Evolutionary conservation across 2,888 invertebrate species (phyloP), one percentile per base, ranked within the genome.

Genomic region (Drosophila parthenogenetica): DNA sequence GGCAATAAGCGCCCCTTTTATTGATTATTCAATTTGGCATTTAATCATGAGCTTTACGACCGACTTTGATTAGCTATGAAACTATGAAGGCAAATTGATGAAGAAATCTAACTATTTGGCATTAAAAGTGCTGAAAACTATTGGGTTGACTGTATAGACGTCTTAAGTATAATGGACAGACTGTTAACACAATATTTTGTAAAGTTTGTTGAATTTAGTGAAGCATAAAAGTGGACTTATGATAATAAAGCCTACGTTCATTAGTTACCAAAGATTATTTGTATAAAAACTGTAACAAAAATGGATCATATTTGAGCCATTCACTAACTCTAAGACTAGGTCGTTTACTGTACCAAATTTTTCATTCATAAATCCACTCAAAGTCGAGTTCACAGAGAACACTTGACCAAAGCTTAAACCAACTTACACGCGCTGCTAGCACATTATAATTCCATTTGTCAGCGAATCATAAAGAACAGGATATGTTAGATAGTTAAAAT

Each of bases 1-100:
- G 32, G 40, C 51, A 25, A 50, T 45, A 45, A 51, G 48, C 53
- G n/a, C 17, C 45, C 32, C 42, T 78, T 78, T 87, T 73, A 85
- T 81, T 84, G 87, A 69, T 67, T 70, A 67, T 68, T 79, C 86
- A 60, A 71, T 85, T 69, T 69, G 67, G 82, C 67, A 81, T 81
- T 87, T 81, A 85, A 85, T 81, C 86, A 75, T 61, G 67, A 49
- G 57, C 59, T 81, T 81, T 87, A 87, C 63, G 86, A 57, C 43
- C 70, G 61, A 37, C 63, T 74, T 87, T 85, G 74, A 87, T 81
- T 73, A 74, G 45, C 69, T 73, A 67, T 73, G 70, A 63, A 84
- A 84, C 55, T 68, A 84, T 68, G 43, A 64, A 48, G 40, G 19
- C 1, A 54, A 58, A 53, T 19, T 8, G 14, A 4, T 14, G 19